Conservation (phyloP, 2,113 vertebrate species). For the Rhombomys opimus region DNA sequence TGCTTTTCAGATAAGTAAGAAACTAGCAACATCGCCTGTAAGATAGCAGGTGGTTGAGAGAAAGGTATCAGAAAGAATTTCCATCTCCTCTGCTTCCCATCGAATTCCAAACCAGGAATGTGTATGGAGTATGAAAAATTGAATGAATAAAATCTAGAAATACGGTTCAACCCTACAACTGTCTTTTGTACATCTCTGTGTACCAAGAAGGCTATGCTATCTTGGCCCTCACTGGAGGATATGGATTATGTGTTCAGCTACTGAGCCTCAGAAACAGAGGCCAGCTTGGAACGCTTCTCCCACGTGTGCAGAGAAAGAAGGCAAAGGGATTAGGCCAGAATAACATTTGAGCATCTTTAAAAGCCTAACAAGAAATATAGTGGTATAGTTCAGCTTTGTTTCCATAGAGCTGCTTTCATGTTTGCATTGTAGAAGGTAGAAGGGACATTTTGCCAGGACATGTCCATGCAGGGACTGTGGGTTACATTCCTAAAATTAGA, state of each 20-base stretch:
- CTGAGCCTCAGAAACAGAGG: not conserved
- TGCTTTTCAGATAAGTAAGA: not conserved
- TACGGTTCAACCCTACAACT: not conserved
- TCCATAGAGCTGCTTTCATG: not conserved
- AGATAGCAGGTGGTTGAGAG: not conserved
- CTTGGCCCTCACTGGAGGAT: not conserved
- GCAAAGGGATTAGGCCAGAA: not conserved
- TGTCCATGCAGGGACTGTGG: not conserved
- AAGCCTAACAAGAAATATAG: not conserved
- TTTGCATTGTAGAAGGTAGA: not conserved
- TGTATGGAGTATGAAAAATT: constrained; percentile 14
- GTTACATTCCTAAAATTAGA: constrained; percentile 45
- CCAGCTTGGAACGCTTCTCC: not conserved
- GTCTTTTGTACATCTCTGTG: not conserved
- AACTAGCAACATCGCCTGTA: not conserved
- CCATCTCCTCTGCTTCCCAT: not conserved
- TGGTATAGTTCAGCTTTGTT: not conserved
- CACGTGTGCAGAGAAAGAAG: not conserved
- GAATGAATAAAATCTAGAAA: constrained; percentile 30
- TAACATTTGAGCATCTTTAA: constrained; percentile 15
- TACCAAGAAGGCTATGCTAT: not conserved
- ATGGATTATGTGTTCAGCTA: not conserved
- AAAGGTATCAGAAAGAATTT: not conserved
- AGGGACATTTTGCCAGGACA: constrained; percentile 5
- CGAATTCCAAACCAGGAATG: not conserved